Evolutionary conservation across 2,113 vertebrate species (phyloP), one percentile per base, ranked within the genome.

Genomic region (Trinectes maculatus): DNA sequence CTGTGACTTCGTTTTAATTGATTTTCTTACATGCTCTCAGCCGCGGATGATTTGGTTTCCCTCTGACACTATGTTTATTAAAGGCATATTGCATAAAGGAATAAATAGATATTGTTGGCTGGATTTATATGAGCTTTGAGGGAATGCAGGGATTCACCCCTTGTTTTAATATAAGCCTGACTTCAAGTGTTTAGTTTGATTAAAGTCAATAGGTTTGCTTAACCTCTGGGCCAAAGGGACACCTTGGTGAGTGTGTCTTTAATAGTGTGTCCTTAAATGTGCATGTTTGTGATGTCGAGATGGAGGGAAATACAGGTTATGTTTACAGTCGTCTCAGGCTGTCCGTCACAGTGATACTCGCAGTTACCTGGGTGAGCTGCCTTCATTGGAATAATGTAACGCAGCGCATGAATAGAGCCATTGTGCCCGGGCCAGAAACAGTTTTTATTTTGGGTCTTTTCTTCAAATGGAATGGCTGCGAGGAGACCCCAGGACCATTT

Each of bases 1-100:
- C 91, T 9, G 90, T 95, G 94, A 96, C 94, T 96, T 94, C 91
- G 90, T 97, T 96, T 98, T 97, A 96, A 96, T 98, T 96, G 95
- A 96, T 96, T 96, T 96, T 94, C 93, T 93, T 91, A 87, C 91
- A 79, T 90, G 92, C 92, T 94, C 93, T 91, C 67, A 87, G 90
- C 92, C 86, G 85, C 80, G 85, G 89, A 87, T 95, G 93, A 95
- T 95, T 94, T 93, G 84, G 93, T 95, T 95, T 95, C 91, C 86
- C 92, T 94, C 77, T 94, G 95, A 95, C 93, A 94, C 89, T 92
- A 92, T 93, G 91, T 95, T 96, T 96, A 95, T 97, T 96, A 96
- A 96, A 94, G 90, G 89, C 86, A 91, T 89, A 89, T 92, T 92
- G 89, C 90, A 92, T 91, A 87, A 88, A 93, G 91, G 90, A 90